Evolutionary conservation across 1,140 invertebrate species (phyloP).

Genomic region (Tribolium castaneum): DNA sequence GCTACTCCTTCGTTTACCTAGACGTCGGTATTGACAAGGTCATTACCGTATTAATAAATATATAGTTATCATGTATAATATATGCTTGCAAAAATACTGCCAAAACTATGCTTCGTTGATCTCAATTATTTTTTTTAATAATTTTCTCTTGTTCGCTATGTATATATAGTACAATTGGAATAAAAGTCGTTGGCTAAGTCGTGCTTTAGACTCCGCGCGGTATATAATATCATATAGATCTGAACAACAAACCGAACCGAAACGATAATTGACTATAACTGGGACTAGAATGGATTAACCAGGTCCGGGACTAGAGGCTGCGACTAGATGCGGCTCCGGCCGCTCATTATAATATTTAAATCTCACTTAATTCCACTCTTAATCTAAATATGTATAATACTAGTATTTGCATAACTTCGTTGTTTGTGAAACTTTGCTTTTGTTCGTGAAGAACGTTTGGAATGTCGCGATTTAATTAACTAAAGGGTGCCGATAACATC

Average conservation of each 20-base stretch:
- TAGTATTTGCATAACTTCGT: slow-evolving; percentile 65
- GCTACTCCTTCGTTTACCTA: slow-evolving; percentile 16
- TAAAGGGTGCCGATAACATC: slow-evolving; percentile 53
- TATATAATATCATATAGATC: slow-evolving; percentile 44
- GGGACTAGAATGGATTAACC: slow-evolving; percentile 56
- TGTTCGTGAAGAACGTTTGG: slow-evolving; percentile 54
- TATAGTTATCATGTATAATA: slow-evolving; percentile 50
- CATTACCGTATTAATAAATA: slow-evolving; percentile 23
- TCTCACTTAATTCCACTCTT: slow-evolving; percentile 53
- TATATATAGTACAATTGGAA: slow-evolving; percentile 42
- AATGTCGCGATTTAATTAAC: slow-evolving; percentile 56
- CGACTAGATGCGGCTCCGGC: slow-evolving; percentile 45
- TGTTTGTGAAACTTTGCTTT: slow-evolving; percentile 70
- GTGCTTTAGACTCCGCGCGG: slow-evolving; percentile 19
- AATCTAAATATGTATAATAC: slow-evolving; percentile 54
- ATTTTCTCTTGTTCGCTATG: slow-evolving; percentile 37
- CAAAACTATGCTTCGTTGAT: slow-evolving; percentile 60
- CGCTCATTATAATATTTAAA: slow-evolving; percentile 39
- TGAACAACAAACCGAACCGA: slow-evolving; percentile 44
- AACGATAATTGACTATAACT: slow-evolving; percentile 61
- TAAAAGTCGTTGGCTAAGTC: slow-evolving; percentile 37
- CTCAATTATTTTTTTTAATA: slow-evolving; percentile 46
- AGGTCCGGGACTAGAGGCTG: slow-evolving; percentile 51
- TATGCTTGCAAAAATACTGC: slow-evolving; percentile 64
- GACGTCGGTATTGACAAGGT: not conserved